Evolutionary conservation across 2,888 invertebrate species (phyloP), one percentile per base, ranked within the genome.

Genomic region (Acronicta psi): DNA sequence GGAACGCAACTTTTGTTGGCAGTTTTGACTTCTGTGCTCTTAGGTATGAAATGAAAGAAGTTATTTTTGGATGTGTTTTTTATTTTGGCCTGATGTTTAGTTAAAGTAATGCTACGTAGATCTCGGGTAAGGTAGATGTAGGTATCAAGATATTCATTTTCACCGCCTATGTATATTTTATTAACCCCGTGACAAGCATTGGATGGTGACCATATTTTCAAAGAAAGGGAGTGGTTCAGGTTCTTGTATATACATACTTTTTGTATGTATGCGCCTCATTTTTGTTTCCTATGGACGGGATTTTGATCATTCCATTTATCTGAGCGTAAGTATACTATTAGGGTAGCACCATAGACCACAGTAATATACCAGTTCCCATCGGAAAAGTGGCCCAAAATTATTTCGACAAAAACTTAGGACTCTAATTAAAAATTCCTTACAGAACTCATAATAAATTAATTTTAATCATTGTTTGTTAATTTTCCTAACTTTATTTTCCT

Each of bases 1-100:
- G 57, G 58, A 72, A 70, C 67, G 59, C 57, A 67, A 70, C 67
- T 74, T 78, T 66, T 74, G 64, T 65, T 68, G 51, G 46, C 43
- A 69, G 55, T 59, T 75, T 53, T 43, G 44, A 55, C 60, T 75
- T 73, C 56, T 55, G 17, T 61, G 53, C 61, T 63, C 56, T 13
- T 60, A 42, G 40, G 46, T 57, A 59, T 52, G 44, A 61, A 75
- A 63, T 69, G 46, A 63, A 70, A 60, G 49, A 53, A 55, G 60
- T 51, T 75, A 64, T 64, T 64, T 72, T 72, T 62, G 59, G 58
- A 34, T 46, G 49, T 34, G 31, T 31, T 31, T 34, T 53, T 57
- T 61, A 60, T 67, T 69, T 71, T 55, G 47, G 43, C 20, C n/a
- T 14, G 20, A 58, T 52, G 40, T 69, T 40, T 47, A 40, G 31